Base-by-base conservation (phyloP, 2,888 invertebrate genomes). In the Drosophila sordidula region DNA sequence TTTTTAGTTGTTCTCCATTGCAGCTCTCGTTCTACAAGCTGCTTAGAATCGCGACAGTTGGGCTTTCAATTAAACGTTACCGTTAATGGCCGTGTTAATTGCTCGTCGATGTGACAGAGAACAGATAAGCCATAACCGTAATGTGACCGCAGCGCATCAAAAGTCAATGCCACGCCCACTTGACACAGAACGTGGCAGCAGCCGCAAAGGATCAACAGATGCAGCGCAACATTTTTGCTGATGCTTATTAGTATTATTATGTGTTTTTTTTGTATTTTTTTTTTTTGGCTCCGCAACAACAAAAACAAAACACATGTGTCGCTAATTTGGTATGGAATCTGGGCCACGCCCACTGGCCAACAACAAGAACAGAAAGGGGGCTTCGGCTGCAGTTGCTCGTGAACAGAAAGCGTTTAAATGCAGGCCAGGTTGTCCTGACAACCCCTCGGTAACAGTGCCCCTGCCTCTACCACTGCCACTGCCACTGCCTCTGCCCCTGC, bases 31-130 rank as follows among this genome's bases (percentile, higher is more conserved):
- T 11, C 11, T 34, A 9, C 3, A 29, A 34, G 34, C 16, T 25
- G n/a, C 14, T 46, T 14, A 8, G 18, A 76, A 87, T 87, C 14
- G 36, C 6, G 72, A 76, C 83, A 84, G 87, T 85, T 84, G 83
- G 59, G 52, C 41, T 41, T 75, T 81, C 79, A 70, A 84, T 84
- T 85, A 78, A 61, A 45, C 54, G 39, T 25, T 41, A 32, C 32
- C 6, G 32, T 55, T 81, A 81, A 84, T 81, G 58, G 69, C 64
- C 86, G 76, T 87, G 87, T 82, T 84, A 84, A 84, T 84, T 87
- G 87, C 70, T 57, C 61, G 63, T 86, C 84, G 83, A 66, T 58
- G 47, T 59, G 57, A 42, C 54, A 62, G 51, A 9, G 46, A 70
- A 69, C 72, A 87, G 85, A 78, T 75, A 84, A 54, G 45, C 68